Conservation (phyloP, 1,140 invertebrate genomes). For the Dysdera silvatica region DNA sequence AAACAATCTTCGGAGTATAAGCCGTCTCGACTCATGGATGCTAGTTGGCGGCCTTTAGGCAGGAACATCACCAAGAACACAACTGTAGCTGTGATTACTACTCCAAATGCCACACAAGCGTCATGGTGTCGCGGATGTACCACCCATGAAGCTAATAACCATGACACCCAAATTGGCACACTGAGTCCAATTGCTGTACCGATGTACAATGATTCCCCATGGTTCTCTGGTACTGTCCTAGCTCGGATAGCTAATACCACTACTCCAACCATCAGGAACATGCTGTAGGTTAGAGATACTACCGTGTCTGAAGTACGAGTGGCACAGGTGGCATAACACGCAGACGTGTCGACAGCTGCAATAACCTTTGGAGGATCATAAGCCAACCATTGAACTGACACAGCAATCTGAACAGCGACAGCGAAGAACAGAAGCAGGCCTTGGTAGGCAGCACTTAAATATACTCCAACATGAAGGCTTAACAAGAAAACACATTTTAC, state of each 20-base stretch:
- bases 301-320: constrained; percentile 53
- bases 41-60: constrained; percentile 67
- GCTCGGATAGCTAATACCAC: constrained; percentile 67
- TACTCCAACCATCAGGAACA: constrained; percentile 73
- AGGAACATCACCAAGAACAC: constrained; percentile 89
- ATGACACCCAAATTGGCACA: constrained; percentile 77
- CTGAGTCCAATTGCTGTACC: constrained; percentile 71
- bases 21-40: constrained; percentile 73
- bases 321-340: constrained; percentile 27
- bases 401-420: constrained; percentile 61
- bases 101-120: constrained; percentile 76
- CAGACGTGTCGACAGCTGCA: constrained; percentile 10
- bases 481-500: constrained; percentile 90
- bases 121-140: constrained; percentile 56
- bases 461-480: constrained; percentile 80
- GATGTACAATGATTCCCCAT: constrained; percentile 81
- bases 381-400: constrained; percentile 48
- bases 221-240: constrained; percentile 78
- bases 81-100: constrained; percentile 68
- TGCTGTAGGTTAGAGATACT: constrained; percentile 67
- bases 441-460: constrained; percentile 84
- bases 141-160: constrained; percentile 61
- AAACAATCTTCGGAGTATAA: constrained; percentile 67
- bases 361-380: constrained; percentile 19
- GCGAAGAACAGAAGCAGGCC: constrained; percentile 81